Conservation (phyloP, 2,113 vertebrate species). For the Pithys albifrons region DNA sequence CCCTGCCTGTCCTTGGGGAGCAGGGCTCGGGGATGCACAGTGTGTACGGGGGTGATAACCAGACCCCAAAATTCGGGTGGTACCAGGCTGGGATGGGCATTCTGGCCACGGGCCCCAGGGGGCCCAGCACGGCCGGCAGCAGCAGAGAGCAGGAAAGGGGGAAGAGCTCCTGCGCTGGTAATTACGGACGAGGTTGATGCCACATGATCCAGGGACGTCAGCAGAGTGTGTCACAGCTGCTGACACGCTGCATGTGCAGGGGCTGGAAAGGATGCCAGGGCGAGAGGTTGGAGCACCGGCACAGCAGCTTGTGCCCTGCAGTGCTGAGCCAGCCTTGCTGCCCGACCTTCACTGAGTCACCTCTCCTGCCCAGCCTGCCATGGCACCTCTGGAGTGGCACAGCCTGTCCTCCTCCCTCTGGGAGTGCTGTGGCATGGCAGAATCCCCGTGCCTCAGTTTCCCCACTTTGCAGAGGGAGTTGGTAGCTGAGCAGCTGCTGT, state of each 20-base stretch:
- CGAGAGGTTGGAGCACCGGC: background rate
- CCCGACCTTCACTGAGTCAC: background rate
- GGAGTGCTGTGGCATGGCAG: fast-evolving
- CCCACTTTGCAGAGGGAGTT: background rate
- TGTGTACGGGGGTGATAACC: background rate
- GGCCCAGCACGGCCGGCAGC: background rate
- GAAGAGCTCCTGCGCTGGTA: background rate
- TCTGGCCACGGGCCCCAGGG: fast-evolving
- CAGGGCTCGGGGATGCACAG: background rate
- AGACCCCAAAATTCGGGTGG: background rate
- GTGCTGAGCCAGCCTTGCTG: background rate
- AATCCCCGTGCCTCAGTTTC: conserved; percentile 34
- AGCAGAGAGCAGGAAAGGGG: background rate
- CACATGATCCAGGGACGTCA: conserved; percentile 52
- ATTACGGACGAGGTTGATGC: conserved; percentile 3
- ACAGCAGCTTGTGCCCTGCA: background rate
- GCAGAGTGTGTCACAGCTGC: conserved; percentile 46
- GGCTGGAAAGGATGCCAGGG: conserved; percentile 3
- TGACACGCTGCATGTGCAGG: conserved; percentile 48
- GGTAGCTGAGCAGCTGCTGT: background rate
- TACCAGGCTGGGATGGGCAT: background rate
- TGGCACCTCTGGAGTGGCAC: background rate
- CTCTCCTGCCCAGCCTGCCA: background rate
- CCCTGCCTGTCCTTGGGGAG: background rate
- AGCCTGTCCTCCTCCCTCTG: background rate